Percentiles rank a stretch among this genome's conserved stretches.
phyloP scores from a whole-genome alignment of 2,888 invertebrate species.

The Caprella mutica region DNA sequence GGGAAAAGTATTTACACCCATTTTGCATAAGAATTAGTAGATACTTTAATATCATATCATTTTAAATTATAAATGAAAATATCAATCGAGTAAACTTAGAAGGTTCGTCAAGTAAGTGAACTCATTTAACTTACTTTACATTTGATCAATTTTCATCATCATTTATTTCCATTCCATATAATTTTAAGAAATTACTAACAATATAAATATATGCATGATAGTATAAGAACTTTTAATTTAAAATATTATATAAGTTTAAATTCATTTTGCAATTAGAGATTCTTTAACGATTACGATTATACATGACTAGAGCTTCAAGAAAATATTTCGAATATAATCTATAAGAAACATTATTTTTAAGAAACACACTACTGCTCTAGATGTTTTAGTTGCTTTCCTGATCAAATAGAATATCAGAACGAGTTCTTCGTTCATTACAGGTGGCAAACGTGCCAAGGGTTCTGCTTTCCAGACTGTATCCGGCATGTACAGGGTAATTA shows the following conservation, averaged over 20 bases:
- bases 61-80: background rate
- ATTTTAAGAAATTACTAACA: too few relatives aligned
- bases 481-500: slow-evolving; percentile 45
- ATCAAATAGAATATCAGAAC: too few relatives aligned
- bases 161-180: too few relatives aligned
- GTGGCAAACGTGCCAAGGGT: slow-evolving; percentile 34
- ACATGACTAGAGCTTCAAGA: background rate
- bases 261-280: background rate
- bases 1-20: background rate
- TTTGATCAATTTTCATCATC: too few relatives aligned
- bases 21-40: background rate
- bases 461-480: slow-evolving; percentile 47
- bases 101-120: too few relatives aligned
- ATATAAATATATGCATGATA: background rate
- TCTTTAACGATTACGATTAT: background rate
- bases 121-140: too few relatives aligned
- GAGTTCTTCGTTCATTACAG: too few relatives aligned
- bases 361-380: too few relatives aligned
- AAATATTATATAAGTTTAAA: background rate
- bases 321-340: background rate
- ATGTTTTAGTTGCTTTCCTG: too few relatives aligned
- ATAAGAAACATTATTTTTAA: too few relatives aligned
- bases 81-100: background rate
- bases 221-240: background rate
- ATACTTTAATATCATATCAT: background rate